phyloP scores from a whole-genome alignment of 2,113 vertebrate species.

The Macquaria australasica region DNA sequence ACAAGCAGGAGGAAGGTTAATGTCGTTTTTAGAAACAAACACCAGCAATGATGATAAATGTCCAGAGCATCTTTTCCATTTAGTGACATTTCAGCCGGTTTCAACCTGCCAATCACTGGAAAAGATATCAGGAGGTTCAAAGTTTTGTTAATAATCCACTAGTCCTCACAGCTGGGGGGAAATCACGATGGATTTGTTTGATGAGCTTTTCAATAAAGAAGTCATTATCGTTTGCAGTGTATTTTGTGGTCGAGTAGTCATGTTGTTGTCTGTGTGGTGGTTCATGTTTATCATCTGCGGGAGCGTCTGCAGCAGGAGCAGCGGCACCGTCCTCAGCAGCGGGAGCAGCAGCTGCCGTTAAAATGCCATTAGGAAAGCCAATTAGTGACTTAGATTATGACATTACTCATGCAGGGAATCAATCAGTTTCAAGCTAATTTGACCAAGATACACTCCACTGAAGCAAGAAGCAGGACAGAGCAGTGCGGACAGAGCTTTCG shows the following conservation, averaged over 20 bases:
- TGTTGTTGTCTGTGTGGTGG: conserved; percentile 8
- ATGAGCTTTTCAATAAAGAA: neutral
- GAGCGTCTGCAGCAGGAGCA: conserved; percentile 39
- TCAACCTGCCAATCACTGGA: neutral
- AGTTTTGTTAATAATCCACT: neutral
- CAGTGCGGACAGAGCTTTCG: neutral
- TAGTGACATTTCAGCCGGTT: neutral
- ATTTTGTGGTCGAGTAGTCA: conserved; percentile 1
- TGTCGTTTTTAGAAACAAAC: conserved; percentile 28
- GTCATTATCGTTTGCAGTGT: neutral
- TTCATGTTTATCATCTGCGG: conserved; percentile 61
- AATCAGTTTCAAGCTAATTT: conserved; percentile 29
- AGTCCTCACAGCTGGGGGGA: neutral
- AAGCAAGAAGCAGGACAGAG: conserved; percentile 45
- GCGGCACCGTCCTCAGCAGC: conserved; percentile 38
- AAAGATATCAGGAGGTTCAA: neutral
- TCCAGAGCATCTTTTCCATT: conserved; percentile 10
- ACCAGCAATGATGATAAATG: conserved; percentile 1
- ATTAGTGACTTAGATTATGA: conserved; percentile 29
- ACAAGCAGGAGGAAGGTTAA: conserved; percentile 50
- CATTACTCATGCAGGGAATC: conserved; percentile 36
- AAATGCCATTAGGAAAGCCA: conserved; percentile 56
- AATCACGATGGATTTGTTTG: neutral
- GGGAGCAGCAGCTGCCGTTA: conserved; percentile 52
- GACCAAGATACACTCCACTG: neutral